Conservation (phyloP, 1,140 invertebrate species). For the Conopomorpha cramerella region DNA sequence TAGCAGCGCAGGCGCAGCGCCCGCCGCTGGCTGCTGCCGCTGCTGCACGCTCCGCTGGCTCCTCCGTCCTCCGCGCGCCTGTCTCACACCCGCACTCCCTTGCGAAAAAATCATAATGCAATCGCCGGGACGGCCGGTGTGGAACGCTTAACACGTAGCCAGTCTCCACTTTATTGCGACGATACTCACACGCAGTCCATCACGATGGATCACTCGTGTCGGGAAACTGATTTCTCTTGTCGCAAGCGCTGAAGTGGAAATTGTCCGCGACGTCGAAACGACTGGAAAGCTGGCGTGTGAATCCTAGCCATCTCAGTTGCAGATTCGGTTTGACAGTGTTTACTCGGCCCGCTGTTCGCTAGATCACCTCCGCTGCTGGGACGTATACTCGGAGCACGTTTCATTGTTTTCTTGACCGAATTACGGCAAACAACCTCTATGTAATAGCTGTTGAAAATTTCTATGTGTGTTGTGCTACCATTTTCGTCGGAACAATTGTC, state of each 20-base stretch:
- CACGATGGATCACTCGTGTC: slow-evolving; percentile 47
- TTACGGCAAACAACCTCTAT: slow-evolving; percentile 6
- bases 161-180: slow-evolving; percentile 55
- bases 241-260: slow-evolving; percentile 29
- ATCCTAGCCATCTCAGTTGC: too few relatives aligned
- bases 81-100: slow-evolving; percentile 42
- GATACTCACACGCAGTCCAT: slow-evolving; percentile 53
- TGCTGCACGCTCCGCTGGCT: slow-evolving; percentile 45
- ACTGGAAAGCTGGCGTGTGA: too few relatives aligned
- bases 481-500: slow-evolving; percentile 43
- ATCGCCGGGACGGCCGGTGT: slow-evolving; percentile 53
- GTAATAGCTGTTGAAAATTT: slow-evolving; percentile 11
- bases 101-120: slow-evolving; percentile 60
- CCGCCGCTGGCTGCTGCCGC: slow-evolving; percentile 17
- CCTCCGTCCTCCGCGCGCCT: slow-evolving; percentile 26
- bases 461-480: slow-evolving; percentile 23
- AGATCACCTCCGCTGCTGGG: too few relatives aligned
- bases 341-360: too few relatives aligned
- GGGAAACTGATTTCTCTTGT: slow-evolving; percentile 47
- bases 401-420: slow-evolving; percentile 7
- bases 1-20: slow-evolving; percentile 25
- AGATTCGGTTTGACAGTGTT: too few relatives aligned
- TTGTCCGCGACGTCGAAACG: too few relatives aligned
- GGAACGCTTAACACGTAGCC: slow-evolving; percentile 51
- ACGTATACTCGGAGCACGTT: too few relatives aligned